A percentile compares a stretch with the other conserved stretches of the same genome.
Conservation (phyloP, 2,888 invertebrate genomes). For the Imbricaverruca yamaguchii region DNA sequence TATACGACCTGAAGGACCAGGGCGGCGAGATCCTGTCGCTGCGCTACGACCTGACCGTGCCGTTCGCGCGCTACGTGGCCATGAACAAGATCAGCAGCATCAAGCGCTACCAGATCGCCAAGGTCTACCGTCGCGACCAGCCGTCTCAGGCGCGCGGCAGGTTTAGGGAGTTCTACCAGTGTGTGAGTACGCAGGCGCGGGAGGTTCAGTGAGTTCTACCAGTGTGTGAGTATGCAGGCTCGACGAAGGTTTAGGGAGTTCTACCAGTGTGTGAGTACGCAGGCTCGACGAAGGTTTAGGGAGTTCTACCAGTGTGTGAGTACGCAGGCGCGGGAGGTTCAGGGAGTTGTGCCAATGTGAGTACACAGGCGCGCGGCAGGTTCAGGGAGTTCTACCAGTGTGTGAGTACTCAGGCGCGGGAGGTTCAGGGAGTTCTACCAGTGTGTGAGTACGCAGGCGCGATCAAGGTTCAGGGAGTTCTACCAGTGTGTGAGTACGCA, state of each 20-base stretch:
- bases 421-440: too few relatives aligned
- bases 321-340: conserved; percentile 36
- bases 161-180: conserved; percentile 98
- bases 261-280: conserved; percentile 95
- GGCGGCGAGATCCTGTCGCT: conserved; percentile 94
- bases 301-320: conserved; percentile 99
- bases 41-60: conserved; percentile 96
- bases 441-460: neutral
- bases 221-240: conserved; percentile 94
- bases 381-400: too few relatives aligned
- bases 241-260: conserved; percentile 86
- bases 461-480: too few relatives aligned
- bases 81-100: conserved; percentile 92
- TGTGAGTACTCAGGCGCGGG: neutral
- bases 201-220: conserved; percentile 95
- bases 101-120: conserved; percentile 97
- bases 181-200: conserved; percentile 86
- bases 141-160: conserved; percentile 83
- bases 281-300: conserved; percentile 77
- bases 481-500: neutral
- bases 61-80: conserved; percentile 93
- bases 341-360: neutral
- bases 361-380: too few relatives aligned
- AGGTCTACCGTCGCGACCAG: conserved; percentile 95
- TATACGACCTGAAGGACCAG: conserved; percentile 97